Conservation (phyloP, 1,140 invertebrate species). For the Helicoverpa zea region DNA sequence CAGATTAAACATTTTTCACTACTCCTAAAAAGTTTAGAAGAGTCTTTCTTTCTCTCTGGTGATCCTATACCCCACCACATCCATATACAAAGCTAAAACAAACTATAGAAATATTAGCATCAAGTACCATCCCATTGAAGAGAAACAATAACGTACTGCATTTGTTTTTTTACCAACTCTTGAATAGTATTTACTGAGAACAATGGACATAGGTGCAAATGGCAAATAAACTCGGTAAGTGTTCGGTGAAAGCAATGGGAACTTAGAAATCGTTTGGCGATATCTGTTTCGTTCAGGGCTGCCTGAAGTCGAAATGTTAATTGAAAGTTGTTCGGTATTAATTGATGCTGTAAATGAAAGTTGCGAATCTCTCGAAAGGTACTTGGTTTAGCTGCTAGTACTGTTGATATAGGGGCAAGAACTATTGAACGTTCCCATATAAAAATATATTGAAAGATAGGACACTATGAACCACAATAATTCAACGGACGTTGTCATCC, state of each 20-base stretch:
- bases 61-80: background rate
- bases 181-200: constrained; percentile 56
- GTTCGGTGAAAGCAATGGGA: constrained; percentile 78
- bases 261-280: constrained; percentile 74
- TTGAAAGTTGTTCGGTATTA: constrained; percentile 20
- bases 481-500: too few relatives aligned
- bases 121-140: constrained; percentile 11
- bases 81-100: background rate
- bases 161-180: constrained; percentile 11
- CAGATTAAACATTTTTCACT: background rate
- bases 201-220: constrained; percentile 70
- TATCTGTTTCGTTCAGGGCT: constrained; percentile 61
- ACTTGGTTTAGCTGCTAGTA: background rate
- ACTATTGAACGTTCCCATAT: too few relatives aligned
- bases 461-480: too few relatives aligned
- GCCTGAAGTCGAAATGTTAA: constrained; percentile 26
- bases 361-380: background rate
- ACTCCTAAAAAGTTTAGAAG: too few relatives aligned
- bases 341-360: constrained; percentile 2
- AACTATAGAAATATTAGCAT: background rate
- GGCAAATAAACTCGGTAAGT: constrained; percentile 59
- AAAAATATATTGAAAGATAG: too few relatives aligned
- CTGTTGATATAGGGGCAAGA: too few relatives aligned
- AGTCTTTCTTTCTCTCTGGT: background rate
- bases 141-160: background rate